Base-by-base conservation (phyloP, 2,113 vertebrate species). In the Gasterosteus nipponicus region DNA sequence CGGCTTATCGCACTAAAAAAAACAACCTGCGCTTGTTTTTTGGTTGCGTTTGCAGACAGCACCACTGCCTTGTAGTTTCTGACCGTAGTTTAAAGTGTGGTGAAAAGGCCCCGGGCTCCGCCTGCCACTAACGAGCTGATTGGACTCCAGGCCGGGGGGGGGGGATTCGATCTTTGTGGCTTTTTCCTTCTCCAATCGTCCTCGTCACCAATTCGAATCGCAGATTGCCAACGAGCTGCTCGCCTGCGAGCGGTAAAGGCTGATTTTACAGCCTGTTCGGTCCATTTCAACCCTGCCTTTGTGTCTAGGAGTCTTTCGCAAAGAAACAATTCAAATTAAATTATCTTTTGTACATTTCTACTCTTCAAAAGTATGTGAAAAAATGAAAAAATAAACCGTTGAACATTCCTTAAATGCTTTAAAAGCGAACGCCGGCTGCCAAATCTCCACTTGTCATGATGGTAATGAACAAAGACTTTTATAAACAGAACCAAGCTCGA, bases 61-160 rank as follows among this genome's bases (percentile, higher is more conserved):
- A 47, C 15, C 39, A n/a, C 63, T 72, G 74, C 54, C 54, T 29
- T 41, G 53, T 44, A 47, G 61, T 35, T 69, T 46, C 4, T 35
- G 14, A 69, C 60, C 53, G 60, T 73, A 80, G n/a, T 19, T 19
- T 33, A 7, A 82, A 54, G 31, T 75, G 56, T 33, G 69, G 51
- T 18, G 77, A 7, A 53, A 62, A 31, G 69, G 16, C 11, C 56
- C 39, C 18, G 10, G 62, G 62, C 83, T 67, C 82, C 90, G 2
- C 89, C 86, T 49, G 11, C 78, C 80, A 7, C 54, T 91, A 80
- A 92, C 81, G 67, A 87, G 74, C 53, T 86, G 82, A 92, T 92
- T 90, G 75, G 57, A 68, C n/a, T 87, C 88, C 83, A 91, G 84
- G 82, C 67, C 77, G 80, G 26, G 53, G 70, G 59, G 29, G 22